A percentile compares a stretch with the other conserved stretches of the same genome.
These are phyloP conservation scores for Liopterus haemorrhoidalis DNA, from an alignment of 2,888 invertebrate genomes.

Conservation along the genomic window DNA sequence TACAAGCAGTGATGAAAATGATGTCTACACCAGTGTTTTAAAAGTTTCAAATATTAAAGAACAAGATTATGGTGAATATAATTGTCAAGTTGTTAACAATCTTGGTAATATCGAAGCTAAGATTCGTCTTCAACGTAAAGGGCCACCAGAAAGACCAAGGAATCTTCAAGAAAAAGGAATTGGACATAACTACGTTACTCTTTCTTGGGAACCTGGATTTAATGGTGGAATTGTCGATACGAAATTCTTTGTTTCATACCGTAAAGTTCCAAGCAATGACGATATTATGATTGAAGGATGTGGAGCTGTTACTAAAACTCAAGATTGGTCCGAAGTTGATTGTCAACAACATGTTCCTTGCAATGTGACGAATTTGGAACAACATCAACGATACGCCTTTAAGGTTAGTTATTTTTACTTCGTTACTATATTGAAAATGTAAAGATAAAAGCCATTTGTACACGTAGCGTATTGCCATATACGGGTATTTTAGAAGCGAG, in stretches of 20 bases:
- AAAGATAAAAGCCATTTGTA: neutral
- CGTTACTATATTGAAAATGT: constrained; percentile 2
- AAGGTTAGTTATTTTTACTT: constrained; percentile 58
- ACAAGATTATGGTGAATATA: constrained; percentile 88
- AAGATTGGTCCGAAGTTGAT: constrained; percentile 77
- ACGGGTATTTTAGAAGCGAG: no score
- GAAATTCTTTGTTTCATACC: constrained; percentile 80
- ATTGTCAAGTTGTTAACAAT: constrained; percentile 78
- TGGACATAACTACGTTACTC: constrained; percentile 71
- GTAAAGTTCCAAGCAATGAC: constrained; percentile 59
- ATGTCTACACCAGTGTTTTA: constrained; percentile 76
- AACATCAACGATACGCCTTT: constrained; percentile 80
- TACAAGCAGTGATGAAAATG: constrained; percentile 74
- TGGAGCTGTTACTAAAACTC: constrained; percentile 52
- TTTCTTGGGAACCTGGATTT: constrained; percentile 85
- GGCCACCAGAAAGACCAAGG: constrained; percentile 78
- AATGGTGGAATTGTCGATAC: constrained; percentile 83
- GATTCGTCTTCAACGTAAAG: constrained; percentile 78
- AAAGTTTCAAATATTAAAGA: constrained; percentile 67
- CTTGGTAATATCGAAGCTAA: constrained; percentile 70
- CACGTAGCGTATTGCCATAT: neutral
- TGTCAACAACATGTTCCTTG: constrained; percentile 83
- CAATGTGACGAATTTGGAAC: constrained; percentile 78
- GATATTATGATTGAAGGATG: constrained; percentile 59
- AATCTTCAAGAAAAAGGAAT: constrained; percentile 65